These are phyloP conservation scores for Cyclophora albipunctata DNA, from an alignment of 2,888 invertebrate genomes.

Conservation along the genomic window DNA sequence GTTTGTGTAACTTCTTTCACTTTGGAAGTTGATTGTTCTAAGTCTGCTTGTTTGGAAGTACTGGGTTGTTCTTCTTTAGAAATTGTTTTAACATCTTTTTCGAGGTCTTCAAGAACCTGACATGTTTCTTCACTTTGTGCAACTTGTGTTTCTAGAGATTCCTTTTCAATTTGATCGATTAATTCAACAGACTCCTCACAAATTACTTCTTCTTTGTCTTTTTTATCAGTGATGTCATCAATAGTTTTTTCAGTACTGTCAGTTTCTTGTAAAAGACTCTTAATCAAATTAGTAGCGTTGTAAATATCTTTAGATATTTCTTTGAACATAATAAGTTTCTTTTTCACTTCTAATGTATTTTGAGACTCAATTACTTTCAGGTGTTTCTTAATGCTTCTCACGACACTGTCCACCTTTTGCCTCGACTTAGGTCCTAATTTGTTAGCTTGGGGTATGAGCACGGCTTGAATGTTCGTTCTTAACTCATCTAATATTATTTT, in stretches of 20 bases:
- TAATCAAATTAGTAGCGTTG: slow-evolving; percentile 23
- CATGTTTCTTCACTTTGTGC: slow-evolving; percentile 9
- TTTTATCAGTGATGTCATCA: background rate
- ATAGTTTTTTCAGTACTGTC: background rate
- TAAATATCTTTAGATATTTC: slow-evolving; percentile 34
- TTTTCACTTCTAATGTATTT: slow-evolving; percentile 52
- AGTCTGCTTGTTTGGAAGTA: too few species aligned
- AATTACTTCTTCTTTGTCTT: background rate
- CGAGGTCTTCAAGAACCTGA: background rate
- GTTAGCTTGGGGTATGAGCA: slow-evolving; percentile 24
- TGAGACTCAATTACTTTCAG: slow-evolving; percentile 36
- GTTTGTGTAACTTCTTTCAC: slow-evolving; percentile 2
- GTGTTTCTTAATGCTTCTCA: slow-evolving; percentile 28
- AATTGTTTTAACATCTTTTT: background rate
- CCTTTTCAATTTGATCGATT: background rate
- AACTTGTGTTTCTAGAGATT: slow-evolving; percentile 5
- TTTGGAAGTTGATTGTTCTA: too few species aligned
- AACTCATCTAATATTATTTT: slow-evolving; percentile 55
- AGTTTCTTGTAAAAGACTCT: slow-evolving; percentile 9
- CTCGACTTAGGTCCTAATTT: slow-evolving; percentile 19
- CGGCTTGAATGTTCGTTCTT: slow-evolving; percentile 31
- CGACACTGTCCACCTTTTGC: slow-evolving; percentile 17
- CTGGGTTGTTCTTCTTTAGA: too few species aligned
- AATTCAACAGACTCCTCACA: background rate
- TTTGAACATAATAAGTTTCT: slow-evolving; percentile 61